phyloP scores from a whole-genome alignment of 2,113 vertebrate species.

The Nanger granti region DNA sequence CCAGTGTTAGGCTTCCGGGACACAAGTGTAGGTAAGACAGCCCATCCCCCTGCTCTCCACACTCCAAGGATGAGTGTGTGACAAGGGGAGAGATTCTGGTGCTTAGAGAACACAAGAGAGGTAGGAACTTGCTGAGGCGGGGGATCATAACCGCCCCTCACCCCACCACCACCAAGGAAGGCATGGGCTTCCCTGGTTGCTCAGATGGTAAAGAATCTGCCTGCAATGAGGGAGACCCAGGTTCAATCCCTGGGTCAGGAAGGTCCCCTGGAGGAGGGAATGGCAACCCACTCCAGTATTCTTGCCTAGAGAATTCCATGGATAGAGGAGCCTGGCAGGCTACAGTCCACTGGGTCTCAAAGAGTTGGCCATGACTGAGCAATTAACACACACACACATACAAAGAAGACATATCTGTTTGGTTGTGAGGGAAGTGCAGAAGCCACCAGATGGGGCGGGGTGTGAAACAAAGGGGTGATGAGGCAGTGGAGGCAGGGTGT shows the following conservation, averaged over 20 bases:
- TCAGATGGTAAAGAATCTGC: neutral
- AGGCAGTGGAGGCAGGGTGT: neutral
- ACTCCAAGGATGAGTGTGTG: neutral
- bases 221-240: neutral
- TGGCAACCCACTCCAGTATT: neutral
- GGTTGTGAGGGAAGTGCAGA: neutral
- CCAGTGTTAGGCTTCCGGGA: neutral
- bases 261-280: neutral
- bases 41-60: neutral
- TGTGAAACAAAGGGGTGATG: neutral
- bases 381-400: neutral
- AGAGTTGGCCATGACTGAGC: neutral
- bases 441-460: neutral
- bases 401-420: neutral
- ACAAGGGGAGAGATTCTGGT: neutral
- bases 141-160: accelerated
- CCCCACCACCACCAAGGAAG: neutral
- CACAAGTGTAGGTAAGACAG: neutral
- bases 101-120: neutral
- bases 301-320: neutral
- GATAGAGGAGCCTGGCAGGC: neutral
- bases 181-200: neutral
- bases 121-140: neutral
- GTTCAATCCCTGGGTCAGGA: neutral
- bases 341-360: neutral